A percentile compares a stretch with the other conserved stretches of the same genome.
phyloP scores from a whole-genome alignment of 2,797 vertebrate genomes.

The Tympanoctomys barrerae region DNA sequence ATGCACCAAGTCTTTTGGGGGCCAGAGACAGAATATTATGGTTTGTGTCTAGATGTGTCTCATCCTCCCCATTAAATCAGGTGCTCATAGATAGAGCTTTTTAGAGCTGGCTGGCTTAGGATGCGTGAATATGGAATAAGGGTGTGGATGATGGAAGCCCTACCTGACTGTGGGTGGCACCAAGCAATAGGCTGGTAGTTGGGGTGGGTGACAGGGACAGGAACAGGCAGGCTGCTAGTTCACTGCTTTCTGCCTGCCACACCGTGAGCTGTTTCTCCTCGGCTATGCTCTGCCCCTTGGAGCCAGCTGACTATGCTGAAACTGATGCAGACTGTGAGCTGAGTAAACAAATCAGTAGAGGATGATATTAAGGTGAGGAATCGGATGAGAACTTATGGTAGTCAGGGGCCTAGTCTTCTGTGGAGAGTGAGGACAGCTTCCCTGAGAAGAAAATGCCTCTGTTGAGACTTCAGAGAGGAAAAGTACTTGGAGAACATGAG shows the following conservation, averaged over 20 bases:
- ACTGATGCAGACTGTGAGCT: background rate
- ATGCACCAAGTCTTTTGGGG: background rate
- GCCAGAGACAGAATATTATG: background rate
- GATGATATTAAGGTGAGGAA: background rate
- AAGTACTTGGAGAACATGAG: background rate
- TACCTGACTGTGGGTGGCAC: background rate
- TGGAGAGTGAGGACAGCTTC: background rate
- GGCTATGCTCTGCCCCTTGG: background rate
- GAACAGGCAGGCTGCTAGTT: background rate
- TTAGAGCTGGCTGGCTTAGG: background rate
- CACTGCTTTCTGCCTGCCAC: background rate
- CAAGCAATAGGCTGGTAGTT: background rate
- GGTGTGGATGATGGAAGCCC: background rate
- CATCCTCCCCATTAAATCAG: background rate
- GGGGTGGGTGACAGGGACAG: background rate
- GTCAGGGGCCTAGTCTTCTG: background rate
- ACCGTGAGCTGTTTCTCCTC: background rate
- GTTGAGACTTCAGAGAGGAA: background rate
- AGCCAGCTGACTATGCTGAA: background rate
- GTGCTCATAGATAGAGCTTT: background rate
- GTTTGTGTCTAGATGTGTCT: background rate
- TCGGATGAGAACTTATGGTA: background rate
- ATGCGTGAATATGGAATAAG: background rate
- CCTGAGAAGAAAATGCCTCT: background rate
- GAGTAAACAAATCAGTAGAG: background rate